Evolutionary conservation across 2,888 invertebrate species (phyloP).

Genomic region (Tetragonisca angustula): DNA sequence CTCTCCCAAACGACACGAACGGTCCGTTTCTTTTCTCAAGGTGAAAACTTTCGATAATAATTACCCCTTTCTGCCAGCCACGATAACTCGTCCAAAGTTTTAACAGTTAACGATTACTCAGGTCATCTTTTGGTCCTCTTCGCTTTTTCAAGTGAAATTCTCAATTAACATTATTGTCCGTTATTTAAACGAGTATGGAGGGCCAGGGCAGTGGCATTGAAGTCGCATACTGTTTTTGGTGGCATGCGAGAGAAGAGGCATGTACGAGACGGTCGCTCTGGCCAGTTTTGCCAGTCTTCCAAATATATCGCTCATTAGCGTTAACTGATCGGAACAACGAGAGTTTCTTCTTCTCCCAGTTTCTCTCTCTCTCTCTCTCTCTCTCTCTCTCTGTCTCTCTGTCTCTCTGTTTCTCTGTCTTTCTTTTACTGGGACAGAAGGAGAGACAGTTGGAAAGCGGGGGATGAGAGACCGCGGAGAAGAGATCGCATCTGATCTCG

Average conservation of each 20-base stretch:
- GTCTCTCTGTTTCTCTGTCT: too few relatives aligned
- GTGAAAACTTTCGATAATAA: conserved; percentile 3
- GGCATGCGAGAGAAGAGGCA: conserved; percentile 2
- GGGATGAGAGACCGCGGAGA: conserved; percentile 7
- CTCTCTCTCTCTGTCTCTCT: too few relatives aligned
- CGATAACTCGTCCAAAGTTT: background rate
- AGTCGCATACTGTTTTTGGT: conserved; percentile 11
- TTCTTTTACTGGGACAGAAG: background rate
- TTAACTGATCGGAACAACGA: conserved; percentile 75
- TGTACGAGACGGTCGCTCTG: conserved; percentile 40
- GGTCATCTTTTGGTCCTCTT: background rate
- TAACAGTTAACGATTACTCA: conserved; percentile 1
- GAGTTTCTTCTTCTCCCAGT: conserved; percentile 60
- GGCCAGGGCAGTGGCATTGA: background rate
- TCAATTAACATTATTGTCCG: conserved; percentile 34
- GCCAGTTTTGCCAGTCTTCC: conserved; percentile 60
- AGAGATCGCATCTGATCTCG: conserved; percentile 65
- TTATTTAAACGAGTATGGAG: background rate
- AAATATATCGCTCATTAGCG: conserved; percentile 78
- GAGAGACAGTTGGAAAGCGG: conserved; percentile 6
- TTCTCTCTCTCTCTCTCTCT: background rate
- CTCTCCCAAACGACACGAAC: background rate
- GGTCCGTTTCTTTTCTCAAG: background rate
- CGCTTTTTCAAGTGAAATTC: background rate
- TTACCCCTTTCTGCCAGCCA: too few relatives aligned